phyloP scores from a whole-genome alignment of 2,113 vertebrate species.

The Chaetodon trifascialis region DNA sequence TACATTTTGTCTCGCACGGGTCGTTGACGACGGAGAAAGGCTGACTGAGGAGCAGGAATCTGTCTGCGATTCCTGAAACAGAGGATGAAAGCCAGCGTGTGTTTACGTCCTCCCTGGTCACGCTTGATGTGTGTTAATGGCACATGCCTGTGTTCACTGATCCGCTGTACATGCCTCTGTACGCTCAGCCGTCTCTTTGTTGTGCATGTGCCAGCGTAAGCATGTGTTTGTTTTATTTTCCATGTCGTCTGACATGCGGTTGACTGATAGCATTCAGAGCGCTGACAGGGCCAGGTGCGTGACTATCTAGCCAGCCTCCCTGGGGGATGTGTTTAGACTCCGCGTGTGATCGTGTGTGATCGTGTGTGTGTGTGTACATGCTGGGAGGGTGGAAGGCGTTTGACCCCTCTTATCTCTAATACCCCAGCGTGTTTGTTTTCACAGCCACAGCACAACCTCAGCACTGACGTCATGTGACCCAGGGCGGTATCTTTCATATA shows the following conservation, averaged over 20 bases:
- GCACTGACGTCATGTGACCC: conserved; percentile 68
- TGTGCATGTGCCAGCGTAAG: conserved; percentile 35
- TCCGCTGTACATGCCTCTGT: conserved; percentile 31
- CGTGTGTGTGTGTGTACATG: conserved; percentile 26
- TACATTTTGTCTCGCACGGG: conserved; percentile 26
- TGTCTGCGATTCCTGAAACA: conserved; percentile 23
- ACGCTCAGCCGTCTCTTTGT: conserved; percentile 23
- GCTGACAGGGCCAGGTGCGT: conserved; percentile 76
- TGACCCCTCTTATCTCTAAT: conserved; percentile 76
- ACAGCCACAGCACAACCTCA: conserved; percentile 49
- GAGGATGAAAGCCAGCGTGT: conserved; percentile 52
- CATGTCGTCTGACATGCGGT: conserved; percentile 64
- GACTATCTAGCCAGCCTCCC: conserved; percentile 71
- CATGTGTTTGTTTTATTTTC: conserved; percentile 77
- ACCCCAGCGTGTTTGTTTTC: conserved; percentile 79
- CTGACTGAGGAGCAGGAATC: conserved; percentile 77
- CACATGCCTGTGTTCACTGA: conserved; percentile 48
- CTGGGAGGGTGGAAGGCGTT: conserved; percentile 39
- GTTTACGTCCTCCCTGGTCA: conserved; percentile 39
- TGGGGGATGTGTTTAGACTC: conserved; percentile 58
- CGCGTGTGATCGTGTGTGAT: conserved; percentile 11
- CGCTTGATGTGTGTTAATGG: conserved; percentile 54
- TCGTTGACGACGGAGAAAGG: conserved; percentile 59
- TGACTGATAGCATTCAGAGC: conserved; percentile 79
- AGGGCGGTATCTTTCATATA: conserved; percentile 59